Evolutionary conservation across 1,140 invertebrate species (phyloP).

Genomic region (Dufourea novaeangliae): DNA sequence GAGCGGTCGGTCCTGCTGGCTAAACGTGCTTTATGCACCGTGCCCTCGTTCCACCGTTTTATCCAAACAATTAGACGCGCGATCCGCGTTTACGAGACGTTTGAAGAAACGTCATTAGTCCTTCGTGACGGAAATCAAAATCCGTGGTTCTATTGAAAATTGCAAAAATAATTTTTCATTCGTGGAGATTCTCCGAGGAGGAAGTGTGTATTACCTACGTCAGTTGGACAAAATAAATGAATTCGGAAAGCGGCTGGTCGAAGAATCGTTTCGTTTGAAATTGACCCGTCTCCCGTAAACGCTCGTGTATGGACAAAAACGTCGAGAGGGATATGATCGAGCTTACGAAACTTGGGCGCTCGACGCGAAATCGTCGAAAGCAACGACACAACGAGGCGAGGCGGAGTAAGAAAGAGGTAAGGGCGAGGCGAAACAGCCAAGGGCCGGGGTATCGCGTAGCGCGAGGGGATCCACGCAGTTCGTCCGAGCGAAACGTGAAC

Average conservation of each 20-base stretch:
- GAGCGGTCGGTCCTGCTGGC: conserved; percentile 67
- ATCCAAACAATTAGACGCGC: conserved; percentile 75
- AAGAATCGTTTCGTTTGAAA: too few relatives aligned
- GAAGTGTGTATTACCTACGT: too few relatives aligned
- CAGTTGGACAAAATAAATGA: not conserved
- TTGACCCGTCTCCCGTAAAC: not conserved
- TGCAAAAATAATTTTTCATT: too few relatives aligned
- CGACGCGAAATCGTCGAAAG: not conserved
- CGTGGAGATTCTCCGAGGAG: too few relatives aligned
- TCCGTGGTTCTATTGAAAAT: too few relatives aligned
- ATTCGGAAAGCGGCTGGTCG: not conserved
- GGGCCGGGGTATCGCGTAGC: conserved; percentile 7
- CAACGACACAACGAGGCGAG: not conserved
- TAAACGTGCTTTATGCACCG: conserved; percentile 72
- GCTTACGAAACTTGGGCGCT: not conserved
- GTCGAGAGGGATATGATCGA: not conserved
- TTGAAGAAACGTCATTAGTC: conserved; percentile 31
- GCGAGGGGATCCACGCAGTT: conserved; percentile 50
- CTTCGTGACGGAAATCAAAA: not conserved
- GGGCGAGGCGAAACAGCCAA: not conserved
- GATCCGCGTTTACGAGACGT: conserved; percentile 59
- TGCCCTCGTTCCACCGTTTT: conserved; percentile 75
- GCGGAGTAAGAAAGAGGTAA: too few relatives aligned
- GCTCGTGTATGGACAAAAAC: not conserved
- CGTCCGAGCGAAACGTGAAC: conserved; percentile 16